Conservation (phyloP, 23 tunicate species). For the Diplosoma virens region DNA sequence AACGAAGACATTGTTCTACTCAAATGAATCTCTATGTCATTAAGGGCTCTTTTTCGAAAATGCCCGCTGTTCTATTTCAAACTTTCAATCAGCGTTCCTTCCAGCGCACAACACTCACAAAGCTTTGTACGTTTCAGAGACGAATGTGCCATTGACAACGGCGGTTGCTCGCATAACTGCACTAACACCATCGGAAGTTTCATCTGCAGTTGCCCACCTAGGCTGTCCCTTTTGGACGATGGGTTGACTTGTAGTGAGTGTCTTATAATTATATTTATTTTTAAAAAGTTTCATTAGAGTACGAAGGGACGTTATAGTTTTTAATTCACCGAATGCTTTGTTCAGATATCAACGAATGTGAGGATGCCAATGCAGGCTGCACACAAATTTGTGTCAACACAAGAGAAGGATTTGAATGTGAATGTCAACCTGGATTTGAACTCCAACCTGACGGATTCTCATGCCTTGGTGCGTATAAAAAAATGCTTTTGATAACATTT, state of each 20-base stretch:
- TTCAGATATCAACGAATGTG: constrained; percentile 74
- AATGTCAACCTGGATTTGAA: constrained; percentile 53
- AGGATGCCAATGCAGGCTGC: constrained; percentile 72
- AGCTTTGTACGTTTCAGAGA: constrained; percentile 52
- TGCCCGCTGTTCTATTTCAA: no score
- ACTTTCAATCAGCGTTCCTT: no score
- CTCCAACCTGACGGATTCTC: constrained; percentile 56
- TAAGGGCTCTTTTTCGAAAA: no score
- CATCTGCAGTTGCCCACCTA: constrained; percentile 79
- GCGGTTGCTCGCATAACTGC: constrained; percentile 93
- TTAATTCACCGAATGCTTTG: not conserved
- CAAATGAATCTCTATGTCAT: no score
- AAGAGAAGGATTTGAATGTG: constrained; percentile 62
- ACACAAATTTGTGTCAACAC: constrained; percentile 67
- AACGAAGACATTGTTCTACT: no score
- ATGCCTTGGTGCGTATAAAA: constrained; percentile 74
- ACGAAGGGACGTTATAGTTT: not conserved
- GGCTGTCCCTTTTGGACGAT: constrained; percentile 64
- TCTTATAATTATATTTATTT: no score
- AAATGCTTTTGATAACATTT: no score
- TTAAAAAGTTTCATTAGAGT: not conserved
- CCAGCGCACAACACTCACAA: no score
- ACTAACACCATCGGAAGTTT: constrained; percentile 95
- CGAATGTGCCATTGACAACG: constrained; percentile 90
- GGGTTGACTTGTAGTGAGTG: constrained; percentile 78